These are phyloP conservation scores for Eristalis pertinax DNA, from an alignment of 2,888 invertebrate genomes.

Conservation along the genomic window DNA sequence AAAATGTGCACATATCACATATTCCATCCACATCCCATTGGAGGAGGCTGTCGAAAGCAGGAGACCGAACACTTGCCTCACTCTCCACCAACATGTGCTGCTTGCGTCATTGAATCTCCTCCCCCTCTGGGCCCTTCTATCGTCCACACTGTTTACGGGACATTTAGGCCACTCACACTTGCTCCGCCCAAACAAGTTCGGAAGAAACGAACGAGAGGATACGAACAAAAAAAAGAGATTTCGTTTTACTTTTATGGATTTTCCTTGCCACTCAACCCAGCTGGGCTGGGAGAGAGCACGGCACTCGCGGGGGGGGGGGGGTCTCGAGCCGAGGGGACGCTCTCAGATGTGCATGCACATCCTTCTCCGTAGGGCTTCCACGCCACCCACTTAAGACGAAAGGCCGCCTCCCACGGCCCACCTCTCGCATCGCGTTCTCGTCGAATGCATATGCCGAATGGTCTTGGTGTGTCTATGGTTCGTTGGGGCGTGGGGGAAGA, in stretches of 20 bases:
- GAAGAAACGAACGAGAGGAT: constrained; percentile 7
- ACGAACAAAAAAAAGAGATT: constrained; percentile 14
- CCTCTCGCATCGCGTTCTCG: background rate
- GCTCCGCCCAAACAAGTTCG: background rate
- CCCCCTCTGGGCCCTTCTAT: background rate
- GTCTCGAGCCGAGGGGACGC: constrained; percentile 15
- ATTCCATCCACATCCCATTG: background rate
- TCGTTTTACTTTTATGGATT: constrained; percentile 9
- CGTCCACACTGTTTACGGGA: constrained; percentile 11
- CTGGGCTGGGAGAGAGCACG: constrained; percentile 2
- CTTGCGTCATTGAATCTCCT: background rate
- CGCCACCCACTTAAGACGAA: constrained; percentile 20
- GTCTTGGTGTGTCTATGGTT: background rate
- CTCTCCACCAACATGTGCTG: background rate
- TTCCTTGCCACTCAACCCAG: constrained; percentile 18
- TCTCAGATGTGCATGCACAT: constrained; percentile 40
- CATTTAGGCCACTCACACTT: constrained; percentile 22
- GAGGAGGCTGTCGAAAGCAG: background rate
- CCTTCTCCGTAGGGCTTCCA: background rate
- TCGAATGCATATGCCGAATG: constrained; percentile 13
- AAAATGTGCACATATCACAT: background rate
- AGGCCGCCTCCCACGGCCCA: background rate
- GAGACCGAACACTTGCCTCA: background rate
- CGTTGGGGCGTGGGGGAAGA: background rate
- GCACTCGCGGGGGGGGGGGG: background rate